These are phyloP conservation scores for Tenthredo scrophulariae DNA, from an alignment of 2,888 invertebrate genomes.

Conservation along the genomic window DNA sequence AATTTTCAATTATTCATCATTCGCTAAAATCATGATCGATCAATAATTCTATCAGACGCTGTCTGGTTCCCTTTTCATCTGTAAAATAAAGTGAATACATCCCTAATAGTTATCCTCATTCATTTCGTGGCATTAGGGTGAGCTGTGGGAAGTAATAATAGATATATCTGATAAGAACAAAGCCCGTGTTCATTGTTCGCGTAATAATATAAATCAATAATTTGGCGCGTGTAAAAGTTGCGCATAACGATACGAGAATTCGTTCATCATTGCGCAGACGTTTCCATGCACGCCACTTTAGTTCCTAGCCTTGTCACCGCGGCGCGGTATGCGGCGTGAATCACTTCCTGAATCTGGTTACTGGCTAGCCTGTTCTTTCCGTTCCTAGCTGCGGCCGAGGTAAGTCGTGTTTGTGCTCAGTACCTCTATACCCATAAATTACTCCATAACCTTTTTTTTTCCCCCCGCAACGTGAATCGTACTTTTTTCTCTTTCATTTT, in stretches of 20 bases:
- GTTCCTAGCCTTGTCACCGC: slow-evolving; percentile 25
- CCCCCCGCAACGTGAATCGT: not conserved
- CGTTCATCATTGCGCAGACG: slow-evolving; percentile 54
- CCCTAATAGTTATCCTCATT: not conserved
- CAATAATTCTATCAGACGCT: no score
- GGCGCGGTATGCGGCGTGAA: slow-evolving; percentile 38
- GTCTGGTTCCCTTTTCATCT: no score
- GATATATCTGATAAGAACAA: not conserved
- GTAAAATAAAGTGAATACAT: not conserved
- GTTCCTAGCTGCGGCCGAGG: slow-evolving; percentile 71
- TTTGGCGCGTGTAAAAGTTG: not conserved
- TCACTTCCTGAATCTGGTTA: slow-evolving; percentile 64
- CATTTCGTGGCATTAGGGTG: not conserved
- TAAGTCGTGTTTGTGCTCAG: slow-evolving; percentile 62
- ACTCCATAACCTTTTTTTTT: slow-evolving; percentile 26
- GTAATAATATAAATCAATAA: not conserved
- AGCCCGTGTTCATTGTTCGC: not conserved
- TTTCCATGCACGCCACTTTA: not conserved
- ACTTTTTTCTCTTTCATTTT: slow-evolving; percentile 21
- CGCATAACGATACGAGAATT: not conserved
- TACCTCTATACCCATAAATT: slow-evolving; percentile 10
- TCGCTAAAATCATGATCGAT: no score
- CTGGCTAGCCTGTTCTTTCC: slow-evolving; percentile 70
- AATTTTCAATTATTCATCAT: not conserved
- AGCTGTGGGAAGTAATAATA: not conserved